Evolutionary conservation across 2,113 vertebrate species (phyloP).

Genomic region (Tympanuchus pallidicinctus): DNA sequence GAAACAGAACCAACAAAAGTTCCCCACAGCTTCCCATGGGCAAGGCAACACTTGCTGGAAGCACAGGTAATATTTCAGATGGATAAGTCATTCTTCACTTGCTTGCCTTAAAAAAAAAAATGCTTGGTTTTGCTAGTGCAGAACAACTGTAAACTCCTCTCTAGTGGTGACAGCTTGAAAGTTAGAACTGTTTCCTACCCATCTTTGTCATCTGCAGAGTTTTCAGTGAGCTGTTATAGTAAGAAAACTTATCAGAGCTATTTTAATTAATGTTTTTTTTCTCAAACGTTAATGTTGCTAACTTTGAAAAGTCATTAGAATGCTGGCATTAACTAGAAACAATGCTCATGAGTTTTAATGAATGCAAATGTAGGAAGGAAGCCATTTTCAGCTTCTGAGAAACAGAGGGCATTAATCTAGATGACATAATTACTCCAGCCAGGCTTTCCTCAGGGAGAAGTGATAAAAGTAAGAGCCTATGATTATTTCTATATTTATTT

Average conservation of each 20-base stretch:
- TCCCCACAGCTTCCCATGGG: neutral
- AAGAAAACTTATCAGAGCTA: neutral
- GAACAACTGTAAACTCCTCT: neutral
- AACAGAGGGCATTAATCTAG: constrained; percentile 29
- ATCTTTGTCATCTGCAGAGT: neutral
- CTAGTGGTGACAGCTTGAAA: neutral
- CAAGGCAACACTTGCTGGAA: neutral
- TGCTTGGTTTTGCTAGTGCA: neutral
- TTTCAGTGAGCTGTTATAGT: neutral
- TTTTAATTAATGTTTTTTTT: constrained; percentile 1
- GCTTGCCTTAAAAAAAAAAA: neutral
- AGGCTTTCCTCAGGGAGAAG: neutral
- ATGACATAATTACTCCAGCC: constrained; percentile 12
- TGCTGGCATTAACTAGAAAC: neutral
- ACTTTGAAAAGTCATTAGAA: constrained; percentile 6
- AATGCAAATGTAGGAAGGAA: constrained; percentile 24
- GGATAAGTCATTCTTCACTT: neutral
- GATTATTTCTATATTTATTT: constrained; percentile 15
- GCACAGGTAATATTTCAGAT: neutral
- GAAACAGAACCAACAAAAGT: fast-evolving
- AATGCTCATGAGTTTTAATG: constrained; percentile 10
- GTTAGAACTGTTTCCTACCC: neutral
- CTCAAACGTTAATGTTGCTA: neutral
- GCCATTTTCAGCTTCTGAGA: neutral
- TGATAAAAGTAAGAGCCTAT: neutral